Evolutionary conservation across 2,797 vertebrate species (phyloP), one percentile per base, ranked within the genome.

Genomic region (Epinephelus awoara): DNA sequence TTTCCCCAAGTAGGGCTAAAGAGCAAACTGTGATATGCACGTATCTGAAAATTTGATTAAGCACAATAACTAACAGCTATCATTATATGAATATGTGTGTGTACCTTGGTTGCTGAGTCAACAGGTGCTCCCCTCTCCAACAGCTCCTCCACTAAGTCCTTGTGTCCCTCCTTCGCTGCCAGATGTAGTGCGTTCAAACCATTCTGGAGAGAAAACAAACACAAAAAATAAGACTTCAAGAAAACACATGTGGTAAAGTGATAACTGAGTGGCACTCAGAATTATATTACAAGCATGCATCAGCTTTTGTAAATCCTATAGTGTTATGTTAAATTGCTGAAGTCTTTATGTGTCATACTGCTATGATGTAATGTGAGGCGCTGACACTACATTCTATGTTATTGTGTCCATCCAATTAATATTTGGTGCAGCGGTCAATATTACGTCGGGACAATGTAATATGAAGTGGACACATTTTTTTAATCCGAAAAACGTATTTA

Each of bases 141-240:
- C 25, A 99, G 88, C 72, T 99, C 98, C 75, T 99, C 97, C 34
- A 99, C 98, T 81, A 99, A 93, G 55, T 97, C 97, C 90, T 95
- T 94, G 2, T 99, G 98, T 64, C 98, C 98, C 85, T 99, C 98
- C 86, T 99, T 99, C 61, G 98, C 98, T 5, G 98, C 98, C 90
- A 99, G 94, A 77, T 99, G 98, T 66, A 99, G 94, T 1, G 98
- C 98, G 25, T 99, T 99, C 88, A 99, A 95, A 83, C 98, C 98
- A 92, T 99, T 99, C 98, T 99, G 83, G 17, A 92, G 85, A 52
- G 90, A 56, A 75, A 68, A 69, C 8, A 19, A 71, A 58, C 66
- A 52, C 54, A 1, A 29, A 49, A 83, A 47, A 55, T 6, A 21
- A 46, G 11, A 67, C 0, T 17, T 27, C 18, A 57, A 70, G 25